Evolutionary conservation across 1,140 invertebrate genomes (phyloP).

Genomic region (Stegodyphus dumicola): DNA sequence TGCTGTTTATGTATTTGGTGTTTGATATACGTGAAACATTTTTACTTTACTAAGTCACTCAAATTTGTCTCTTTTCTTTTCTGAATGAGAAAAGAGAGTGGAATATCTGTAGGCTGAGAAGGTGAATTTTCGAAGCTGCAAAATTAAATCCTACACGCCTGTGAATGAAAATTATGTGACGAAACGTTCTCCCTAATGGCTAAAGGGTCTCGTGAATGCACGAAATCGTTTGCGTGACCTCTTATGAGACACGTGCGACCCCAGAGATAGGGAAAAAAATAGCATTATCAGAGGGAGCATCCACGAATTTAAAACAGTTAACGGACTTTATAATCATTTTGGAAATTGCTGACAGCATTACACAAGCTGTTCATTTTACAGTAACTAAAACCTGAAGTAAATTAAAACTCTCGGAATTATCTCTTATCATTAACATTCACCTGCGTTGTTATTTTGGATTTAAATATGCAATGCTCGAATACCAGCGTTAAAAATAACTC

Average conservation of each 20-base stretch:
- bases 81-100: background rate
- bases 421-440: too few species aligned
- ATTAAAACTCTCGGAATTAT: too few species aligned
- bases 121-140: background rate
- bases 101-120: background rate
- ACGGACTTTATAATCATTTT: too few species aligned
- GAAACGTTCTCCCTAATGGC: slow-evolving; percentile 39
- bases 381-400: too few species aligned
- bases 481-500: too few species aligned
- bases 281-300: too few species aligned
- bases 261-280: background rate
- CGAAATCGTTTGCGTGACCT: slow-evolving; percentile 47
- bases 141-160: slow-evolving; percentile 53
- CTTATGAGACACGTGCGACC: slow-evolving; percentile 38
- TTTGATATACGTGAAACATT: slow-evolving; percentile 10
- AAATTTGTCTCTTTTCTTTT: slow-evolving; percentile 27
- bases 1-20: slow-evolving; percentile 19
- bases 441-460: too few species aligned
- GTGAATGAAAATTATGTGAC: slow-evolving; percentile 55
- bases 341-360: too few species aligned
- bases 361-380: too few species aligned
- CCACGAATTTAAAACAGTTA: too few species aligned
- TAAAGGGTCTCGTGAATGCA: background rate
- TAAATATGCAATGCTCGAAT: too few species aligned
- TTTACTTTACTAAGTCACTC: background rate